These are phyloP conservation scores for Microtus pennsylvanicus DNA, from an alignment of 2,113 vertebrate genomes.

Conservation along the genomic window DNA sequence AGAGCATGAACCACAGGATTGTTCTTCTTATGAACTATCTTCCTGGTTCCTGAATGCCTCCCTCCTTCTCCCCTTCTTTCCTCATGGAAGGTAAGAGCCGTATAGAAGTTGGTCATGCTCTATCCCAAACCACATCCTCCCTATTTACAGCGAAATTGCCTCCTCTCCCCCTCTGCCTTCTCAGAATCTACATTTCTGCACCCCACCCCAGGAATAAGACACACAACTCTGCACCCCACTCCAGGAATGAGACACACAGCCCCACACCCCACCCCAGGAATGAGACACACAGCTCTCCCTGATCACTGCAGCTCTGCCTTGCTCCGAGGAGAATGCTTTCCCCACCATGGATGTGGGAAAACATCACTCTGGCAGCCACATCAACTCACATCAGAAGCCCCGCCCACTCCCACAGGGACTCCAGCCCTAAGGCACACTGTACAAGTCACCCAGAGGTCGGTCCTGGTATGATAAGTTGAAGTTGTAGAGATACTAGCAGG, in stretches of 20 bases:
- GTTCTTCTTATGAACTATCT: not conserved
- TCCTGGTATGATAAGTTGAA: too few species aligned
- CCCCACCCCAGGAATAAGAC: not conserved
- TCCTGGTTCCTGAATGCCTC: too few species aligned
- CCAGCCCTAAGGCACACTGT: not conserved
- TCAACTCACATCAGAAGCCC: not conserved
- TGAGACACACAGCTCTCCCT: not conserved
- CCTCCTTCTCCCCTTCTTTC: not conserved
- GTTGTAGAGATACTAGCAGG: too few species aligned
- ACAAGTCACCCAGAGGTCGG: rapidly evolving
- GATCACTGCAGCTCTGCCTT: not conserved
- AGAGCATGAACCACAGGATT: not conserved
- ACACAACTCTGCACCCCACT: too few species aligned
- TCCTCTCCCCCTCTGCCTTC: too few species aligned
- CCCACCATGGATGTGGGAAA: not conserved
- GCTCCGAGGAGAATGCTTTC: not conserved
- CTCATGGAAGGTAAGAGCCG: not conserved
- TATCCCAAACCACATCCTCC: not conserved
- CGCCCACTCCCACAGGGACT: not conserved
- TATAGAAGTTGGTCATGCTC: rapidly evolving
- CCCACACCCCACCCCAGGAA: too few species aligned
- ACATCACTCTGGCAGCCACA: not conserved
- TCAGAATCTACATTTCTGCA: not conserved
- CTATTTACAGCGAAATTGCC: not conserved
- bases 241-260: too few species aligned